Percentiles rank a stretch among this genome's conserved stretches.
These are phyloP conservation scores for Leptodactylus fallax DNA, from an alignment of 2,797 vertebrate species.

Conservation along the genomic window DNA sequence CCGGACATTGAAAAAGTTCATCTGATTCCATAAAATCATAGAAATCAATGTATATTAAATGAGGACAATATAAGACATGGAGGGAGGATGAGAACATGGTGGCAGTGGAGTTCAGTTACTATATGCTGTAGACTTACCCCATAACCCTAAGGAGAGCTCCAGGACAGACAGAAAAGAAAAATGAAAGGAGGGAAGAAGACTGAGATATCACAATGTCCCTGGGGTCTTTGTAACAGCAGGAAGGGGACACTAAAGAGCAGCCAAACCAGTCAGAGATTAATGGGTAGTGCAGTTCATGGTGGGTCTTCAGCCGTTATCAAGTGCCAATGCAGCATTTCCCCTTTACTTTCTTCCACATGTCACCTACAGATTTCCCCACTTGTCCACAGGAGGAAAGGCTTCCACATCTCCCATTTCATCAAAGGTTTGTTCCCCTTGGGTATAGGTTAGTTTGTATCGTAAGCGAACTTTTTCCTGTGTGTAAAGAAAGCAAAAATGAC, in stretches of 20 bases:
- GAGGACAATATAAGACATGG: not conserved
- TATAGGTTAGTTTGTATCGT: slow-evolving; percentile 94
- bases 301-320: no score
- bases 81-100: not conserved
- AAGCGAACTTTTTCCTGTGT: slow-evolving; percentile 94
- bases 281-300: slow-evolving; percentile 30
- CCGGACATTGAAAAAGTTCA: not conserved
- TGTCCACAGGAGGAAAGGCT: slow-evolving; percentile 90
- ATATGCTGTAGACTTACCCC: not conserved
- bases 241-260: slow-evolving; percentile 35
- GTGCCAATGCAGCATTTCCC: no score
- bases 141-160: not conserved
- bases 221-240: slow-evolving; percentile 15
- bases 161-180: not conserved
- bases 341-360: not conserved
- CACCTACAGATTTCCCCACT: slow-evolving; percentile 90
- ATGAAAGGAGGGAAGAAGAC: not conserved
- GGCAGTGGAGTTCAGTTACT: not conserved
- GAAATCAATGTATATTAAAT: slow-evolving; percentile 4
- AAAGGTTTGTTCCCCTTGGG: slow-evolving; percentile 86
- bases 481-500: slow-evolving; percentile 33
- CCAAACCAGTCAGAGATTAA: slow-evolving; percentile 24
- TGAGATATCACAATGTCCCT: not conserved
- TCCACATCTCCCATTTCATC: slow-evolving; percentile 95
- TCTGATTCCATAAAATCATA: slow-evolving; percentile 1